Percentiles rank a stretch among this genome's conserved stretches.
Conservation (phyloP, 2,888 invertebrate species). For the Atrina japonica region DNA sequence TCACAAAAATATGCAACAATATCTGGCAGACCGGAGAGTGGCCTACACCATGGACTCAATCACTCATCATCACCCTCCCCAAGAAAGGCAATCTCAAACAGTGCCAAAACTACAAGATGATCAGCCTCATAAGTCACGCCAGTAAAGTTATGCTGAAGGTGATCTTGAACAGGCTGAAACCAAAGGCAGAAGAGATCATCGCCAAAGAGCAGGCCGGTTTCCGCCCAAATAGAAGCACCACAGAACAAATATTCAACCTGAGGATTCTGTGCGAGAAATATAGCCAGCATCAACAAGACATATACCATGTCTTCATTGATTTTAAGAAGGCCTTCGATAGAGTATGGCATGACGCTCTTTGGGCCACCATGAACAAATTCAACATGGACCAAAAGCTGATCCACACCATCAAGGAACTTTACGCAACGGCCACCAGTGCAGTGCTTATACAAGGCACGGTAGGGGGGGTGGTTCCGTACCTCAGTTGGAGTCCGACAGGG, state of each 20-base stretch:
- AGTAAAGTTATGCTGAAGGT: slow-evolving; percentile 39
- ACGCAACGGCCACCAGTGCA: slow-evolving; percentile 32
- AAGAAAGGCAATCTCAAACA: not conserved
- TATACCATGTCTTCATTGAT: not conserved
- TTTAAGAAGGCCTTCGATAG: slow-evolving; percentile 40
- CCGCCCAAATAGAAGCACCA: too few relatives aligned
- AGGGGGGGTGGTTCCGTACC: slow-evolving; percentile 47
- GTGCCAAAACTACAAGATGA: slow-evolving; percentile 14
- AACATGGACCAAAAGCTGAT: slow-evolving; percentile 29
- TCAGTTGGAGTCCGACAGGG: slow-evolving; percentile 39
- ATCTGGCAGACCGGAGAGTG: not conserved
- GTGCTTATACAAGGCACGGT: slow-evolving; percentile 27
- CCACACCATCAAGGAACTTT: slow-evolving; percentile 34
- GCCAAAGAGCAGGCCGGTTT: too few relatives aligned
- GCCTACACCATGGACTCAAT: slow-evolving; percentile 4
- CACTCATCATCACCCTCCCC: not conserved
- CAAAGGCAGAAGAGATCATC: too few relatives aligned
- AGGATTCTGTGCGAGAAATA: too few relatives aligned
- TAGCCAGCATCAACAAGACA: too few relatives aligned
- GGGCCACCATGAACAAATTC: slow-evolving; percentile 30
- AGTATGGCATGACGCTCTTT: slow-evolving; percentile 36
- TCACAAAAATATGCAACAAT: not conserved
- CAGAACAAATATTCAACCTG: too few relatives aligned
- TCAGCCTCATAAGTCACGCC: slow-evolving; percentile 42
- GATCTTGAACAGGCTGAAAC: slow-evolving; percentile 40